phyloP scores from a whole-genome alignment of 1,140 invertebrate genomes.

The Drosophila virilis region DNA sequence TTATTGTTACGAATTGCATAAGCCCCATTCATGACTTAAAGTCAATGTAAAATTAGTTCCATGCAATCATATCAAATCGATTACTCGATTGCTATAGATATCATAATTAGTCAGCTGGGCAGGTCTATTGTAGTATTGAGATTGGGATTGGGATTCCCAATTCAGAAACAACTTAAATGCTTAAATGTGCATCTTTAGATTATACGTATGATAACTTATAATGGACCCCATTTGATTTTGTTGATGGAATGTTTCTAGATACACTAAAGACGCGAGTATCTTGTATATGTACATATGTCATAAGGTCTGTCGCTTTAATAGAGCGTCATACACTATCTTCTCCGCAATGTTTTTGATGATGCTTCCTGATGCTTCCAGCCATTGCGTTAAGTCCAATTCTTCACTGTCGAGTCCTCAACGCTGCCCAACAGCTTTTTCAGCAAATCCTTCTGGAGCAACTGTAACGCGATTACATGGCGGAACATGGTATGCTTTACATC shows the following conservation, averaged over 20 bases:
- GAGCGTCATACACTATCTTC: constrained; percentile 89
- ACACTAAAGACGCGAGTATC: no score
- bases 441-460: constrained; percentile 94
- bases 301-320: constrained; percentile 10
- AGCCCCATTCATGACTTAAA: constrained; percentile 3
- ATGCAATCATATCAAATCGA: not conserved
- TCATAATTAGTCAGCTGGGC: no score
- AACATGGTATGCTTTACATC: no score
- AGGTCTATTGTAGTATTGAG: no score
- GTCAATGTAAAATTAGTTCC: not conserved
- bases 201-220: no score
- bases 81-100: not conserved
- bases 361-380: constrained; percentile 95
- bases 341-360: constrained; percentile 99
- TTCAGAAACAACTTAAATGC: no score
- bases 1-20: constrained; percentile 22
- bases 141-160: no score
- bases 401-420: constrained; percentile 93
- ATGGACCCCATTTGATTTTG: no score
- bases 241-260: no score
- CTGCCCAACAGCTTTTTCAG: constrained; percentile 94
- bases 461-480: constrained; percentile 96
- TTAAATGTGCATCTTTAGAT: no score
- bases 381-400: constrained; percentile 97
- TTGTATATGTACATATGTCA: not conserved